A percentile compares a stretch with the other conserved stretches of the same genome.
phyloP scores from a whole-genome alignment of 2,888 invertebrate genomes.

The Acrobasis consociella region DNA sequence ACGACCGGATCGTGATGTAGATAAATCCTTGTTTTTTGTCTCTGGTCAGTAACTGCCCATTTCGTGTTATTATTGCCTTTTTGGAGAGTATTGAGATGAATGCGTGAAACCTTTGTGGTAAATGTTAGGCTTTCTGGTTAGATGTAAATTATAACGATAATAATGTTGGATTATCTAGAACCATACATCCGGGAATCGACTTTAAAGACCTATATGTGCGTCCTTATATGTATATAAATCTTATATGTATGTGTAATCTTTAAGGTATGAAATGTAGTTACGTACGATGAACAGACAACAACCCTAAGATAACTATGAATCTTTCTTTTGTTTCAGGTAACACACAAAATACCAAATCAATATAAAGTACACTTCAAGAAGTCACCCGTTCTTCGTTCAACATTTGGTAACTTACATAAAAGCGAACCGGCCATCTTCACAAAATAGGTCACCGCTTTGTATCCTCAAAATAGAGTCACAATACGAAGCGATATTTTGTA shows the following conservation, averaged over 20 bases:
- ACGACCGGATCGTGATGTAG: conserved; percentile 58
- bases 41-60: conserved; percentile 10
- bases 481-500: conserved; percentile 54
- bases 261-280: too few species aligned
- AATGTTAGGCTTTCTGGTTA: neutral
- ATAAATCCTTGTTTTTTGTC: conserved; percentile 46
- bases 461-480: conserved; percentile 63
- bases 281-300: too few species aligned
- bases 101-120: neutral
- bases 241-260: too few species aligned
- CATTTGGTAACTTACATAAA: conserved; percentile 25
- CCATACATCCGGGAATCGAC: too few species aligned
- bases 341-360: neutral
- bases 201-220: too few species aligned
- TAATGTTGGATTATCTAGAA: too few species aligned
- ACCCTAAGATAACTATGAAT: too few species aligned
- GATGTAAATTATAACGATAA: neutral
- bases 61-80: conserved; percentile 2
- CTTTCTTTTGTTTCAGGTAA: conserved; percentile 40
- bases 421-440: neutral
- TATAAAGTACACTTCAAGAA: neutral
- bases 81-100: conserved; percentile 1
- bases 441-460: conserved; percentile 40
- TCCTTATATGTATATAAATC: too few species aligned
- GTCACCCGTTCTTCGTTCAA: conserved; percentile 21